Evolutionary conservation across 2,113 vertebrate species (phyloP), one percentile per base, ranked within the genome.

Genomic region (Anhinga rufa): DNA sequence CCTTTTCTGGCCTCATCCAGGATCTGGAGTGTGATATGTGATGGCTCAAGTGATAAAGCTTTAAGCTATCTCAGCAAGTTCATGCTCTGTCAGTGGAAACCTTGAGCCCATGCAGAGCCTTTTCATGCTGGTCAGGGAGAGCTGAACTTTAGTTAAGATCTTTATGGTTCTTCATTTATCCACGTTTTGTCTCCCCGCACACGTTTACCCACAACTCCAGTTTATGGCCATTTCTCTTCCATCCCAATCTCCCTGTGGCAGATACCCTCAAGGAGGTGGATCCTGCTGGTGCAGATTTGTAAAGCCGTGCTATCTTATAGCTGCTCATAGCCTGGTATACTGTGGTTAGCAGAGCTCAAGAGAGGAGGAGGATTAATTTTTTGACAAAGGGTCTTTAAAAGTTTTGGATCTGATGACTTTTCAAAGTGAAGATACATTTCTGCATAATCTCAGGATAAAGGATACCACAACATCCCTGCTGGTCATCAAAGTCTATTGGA

Each of bases 171-270:
- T 85, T 71, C 66, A 61, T 7, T 8, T 52, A 84, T 18, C 46
- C 18, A 28, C 2, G 12, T 55, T 64, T 88, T 0, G 0, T 62
- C 9, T 91, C 22, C 29, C 55, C 1, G 0, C 4, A 32, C 36
- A 68, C 1, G 0, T 75, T 76, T 72, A 70, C 49, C 18, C 48
- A 48, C 28, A 70, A 9, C 31, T 77, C 57, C 26, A 36, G 11
- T 65, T 90, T 57, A 65, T 49, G 66, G 31, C 36, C 10, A 54
- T 72, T 91, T 77, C 49, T 94, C 17, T 90, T 90, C 44, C 52
- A 85, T 19, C 28, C 52, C 58, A 44, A 82, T 12, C 36, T 77
- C 36, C 28, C 18, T 2, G 7, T 9, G 29, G 60, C 48, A 86
- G 65, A 87, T 36, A 71, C 9, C 13, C 22, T 69, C 7, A 9